A percentile compares a stretch with the other conserved stretches of the same genome.
These are phyloP conservation scores for Anthopleura xanthogrammica DNA, from an alignment of 92 coral and sea anemone genomes.

Conservation along the genomic window DNA sequence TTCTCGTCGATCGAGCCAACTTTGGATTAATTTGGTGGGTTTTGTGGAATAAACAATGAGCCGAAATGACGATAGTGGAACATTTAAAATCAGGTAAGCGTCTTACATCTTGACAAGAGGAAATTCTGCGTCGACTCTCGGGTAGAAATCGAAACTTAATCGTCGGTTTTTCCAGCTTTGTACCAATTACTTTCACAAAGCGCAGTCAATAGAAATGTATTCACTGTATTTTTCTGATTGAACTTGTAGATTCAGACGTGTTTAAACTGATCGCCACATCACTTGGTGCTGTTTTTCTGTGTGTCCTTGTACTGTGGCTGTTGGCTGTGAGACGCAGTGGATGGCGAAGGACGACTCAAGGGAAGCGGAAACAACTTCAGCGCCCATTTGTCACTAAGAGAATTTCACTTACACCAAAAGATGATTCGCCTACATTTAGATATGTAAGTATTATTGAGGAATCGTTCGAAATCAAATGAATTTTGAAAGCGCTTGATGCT, in stretches of 20 bases:
- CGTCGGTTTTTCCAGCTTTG: background rate
- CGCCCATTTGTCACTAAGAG: slow-evolving; percentile 36
- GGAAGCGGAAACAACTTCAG: slow-evolving; percentile 31
- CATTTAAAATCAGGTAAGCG: slow-evolving; percentile 39
- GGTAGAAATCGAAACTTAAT: background rate
- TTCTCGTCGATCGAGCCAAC: background rate
- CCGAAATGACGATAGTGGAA: slow-evolving; percentile 36
- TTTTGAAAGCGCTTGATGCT: background rate
- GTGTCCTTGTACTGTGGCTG: slow-evolving; percentile 17
- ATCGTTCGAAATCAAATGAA: background rate
- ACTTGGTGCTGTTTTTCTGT: slow-evolving; percentile 3
- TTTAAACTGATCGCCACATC: slow-evolving; percentile 30
- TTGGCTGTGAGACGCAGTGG: background rate
- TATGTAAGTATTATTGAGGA: slow-evolving; percentile 14
- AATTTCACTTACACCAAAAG: slow-evolving; percentile 25
- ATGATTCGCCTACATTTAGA: slow-evolving; percentile 27
- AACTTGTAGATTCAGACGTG: slow-evolving; percentile 21
- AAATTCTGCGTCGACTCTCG: background rate
- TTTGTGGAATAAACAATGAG: slow-evolving; percentile 21
- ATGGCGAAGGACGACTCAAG: slow-evolving; percentile 18
- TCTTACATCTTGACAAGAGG: background rate
- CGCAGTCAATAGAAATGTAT: background rate
- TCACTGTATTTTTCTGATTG: background rate
- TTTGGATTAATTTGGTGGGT: slow-evolving; percentile 17
- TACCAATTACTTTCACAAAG: background rate